A percentile compares a stretch with the other conserved stretches of the same genome.
These are phyloP conservation scores for Tricholauxania praeusta DNA, from an alignment of 2,888 invertebrate species.

Conservation along the genomic window DNA sequence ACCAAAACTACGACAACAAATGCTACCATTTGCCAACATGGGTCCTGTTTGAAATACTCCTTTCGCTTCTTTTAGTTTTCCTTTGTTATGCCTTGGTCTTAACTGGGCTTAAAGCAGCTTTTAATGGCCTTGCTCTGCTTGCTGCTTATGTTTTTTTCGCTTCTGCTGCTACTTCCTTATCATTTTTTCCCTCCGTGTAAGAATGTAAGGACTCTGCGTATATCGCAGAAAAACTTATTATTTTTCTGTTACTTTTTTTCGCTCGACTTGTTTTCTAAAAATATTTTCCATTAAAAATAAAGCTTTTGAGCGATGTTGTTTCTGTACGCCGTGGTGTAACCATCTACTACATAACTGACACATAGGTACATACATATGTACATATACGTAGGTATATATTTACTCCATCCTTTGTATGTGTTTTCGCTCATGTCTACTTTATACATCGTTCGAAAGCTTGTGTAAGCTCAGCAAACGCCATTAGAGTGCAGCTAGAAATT, in stretches of 20 bases:
- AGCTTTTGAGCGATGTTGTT: conserved; percentile 19
- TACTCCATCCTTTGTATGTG: conserved; percentile 7
- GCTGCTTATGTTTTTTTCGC: neutral
- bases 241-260: conserved; percentile 21
- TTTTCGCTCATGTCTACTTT: conserved; percentile 13
- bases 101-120: conserved; percentile 42
- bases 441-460: conserved; percentile 25
- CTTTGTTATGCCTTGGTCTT: conserved; percentile 18
- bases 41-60: neutral
- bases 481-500: conserved; percentile 44
- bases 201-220: conserved; percentile 22
- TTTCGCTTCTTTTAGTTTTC: neutral
- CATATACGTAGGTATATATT: neutral
- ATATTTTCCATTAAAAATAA: conserved; percentile 45
- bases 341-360: neutral
- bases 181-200: conserved; percentile 4
- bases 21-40: neutral
- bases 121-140: conserved; percentile 34
- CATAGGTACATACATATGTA: neutral
- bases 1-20: neutral
- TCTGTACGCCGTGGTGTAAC: neutral
- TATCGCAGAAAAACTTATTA: conserved; percentile 33
- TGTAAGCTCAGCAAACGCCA: conserved; percentile 40
- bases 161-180: neutral
- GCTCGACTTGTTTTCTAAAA: conserved; percentile 1